Evolutionary conservation across 2,797 vertebrate species (phyloP).

Genomic region (Phyllotis vaccarum): DNA sequence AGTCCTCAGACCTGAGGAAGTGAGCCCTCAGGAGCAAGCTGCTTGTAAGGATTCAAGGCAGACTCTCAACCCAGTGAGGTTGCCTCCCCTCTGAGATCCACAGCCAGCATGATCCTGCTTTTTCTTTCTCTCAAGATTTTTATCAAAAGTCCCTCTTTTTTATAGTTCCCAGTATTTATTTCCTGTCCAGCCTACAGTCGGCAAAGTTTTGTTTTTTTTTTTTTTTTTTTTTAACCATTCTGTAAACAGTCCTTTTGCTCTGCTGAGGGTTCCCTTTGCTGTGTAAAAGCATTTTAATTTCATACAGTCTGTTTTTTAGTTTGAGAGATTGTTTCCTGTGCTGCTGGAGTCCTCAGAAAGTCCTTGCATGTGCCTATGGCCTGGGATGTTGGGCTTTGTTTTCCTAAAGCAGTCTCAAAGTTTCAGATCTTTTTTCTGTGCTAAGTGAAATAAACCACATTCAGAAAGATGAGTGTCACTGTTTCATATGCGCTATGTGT

Average conservation of each 20-base stretch:
- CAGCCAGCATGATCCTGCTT: not conserved
- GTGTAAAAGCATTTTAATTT: not conserved
- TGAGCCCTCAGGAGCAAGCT: slow-evolving; percentile 32
- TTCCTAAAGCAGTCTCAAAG: not conserved
- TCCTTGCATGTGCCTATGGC: not conserved
- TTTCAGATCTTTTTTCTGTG: not conserved
- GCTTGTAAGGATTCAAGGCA: slow-evolving; percentile 12
- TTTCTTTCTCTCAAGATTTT: not conserved
- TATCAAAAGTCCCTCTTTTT: not conserved
- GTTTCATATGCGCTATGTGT: not conserved
- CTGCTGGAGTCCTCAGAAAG: not conserved
- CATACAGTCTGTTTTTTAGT: not conserved
- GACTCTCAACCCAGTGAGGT: not conserved
- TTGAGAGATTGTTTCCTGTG: not conserved
- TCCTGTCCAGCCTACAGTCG: not conserved
- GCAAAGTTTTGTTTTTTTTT: not conserved
- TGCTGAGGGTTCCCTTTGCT: not conserved
- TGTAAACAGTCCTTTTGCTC: not conserved
- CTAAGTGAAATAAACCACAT: not conserved
- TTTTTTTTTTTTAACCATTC: no score
- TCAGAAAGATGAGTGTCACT: not conserved
- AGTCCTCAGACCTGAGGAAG: slow-evolving; percentile 11
- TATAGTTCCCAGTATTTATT: not conserved
- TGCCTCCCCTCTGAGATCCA: not conserved
- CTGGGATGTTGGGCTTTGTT: not conserved